Percentiles rank a stretch among this genome's conserved stretches.
Evolutionary conservation across 1,140 invertebrate genomes (phyloP).

Genomic region (Drosophila sulfurigaster): DNA sequence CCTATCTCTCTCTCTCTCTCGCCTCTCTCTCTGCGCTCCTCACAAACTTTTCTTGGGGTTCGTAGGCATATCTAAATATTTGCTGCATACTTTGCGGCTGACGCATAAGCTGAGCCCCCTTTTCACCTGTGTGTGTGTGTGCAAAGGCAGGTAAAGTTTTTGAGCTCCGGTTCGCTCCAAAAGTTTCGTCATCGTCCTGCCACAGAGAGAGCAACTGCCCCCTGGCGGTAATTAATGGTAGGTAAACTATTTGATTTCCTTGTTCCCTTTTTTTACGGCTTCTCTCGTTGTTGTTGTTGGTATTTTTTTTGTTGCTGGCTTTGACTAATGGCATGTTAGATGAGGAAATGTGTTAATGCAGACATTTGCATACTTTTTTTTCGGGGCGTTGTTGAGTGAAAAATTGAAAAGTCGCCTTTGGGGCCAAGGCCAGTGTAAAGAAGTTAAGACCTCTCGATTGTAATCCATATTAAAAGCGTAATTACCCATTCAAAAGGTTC

Average conservation of each 20-base stretch:
- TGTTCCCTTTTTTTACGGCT: conserved; percentile 51
- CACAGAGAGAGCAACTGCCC: conserved; percentile 47
- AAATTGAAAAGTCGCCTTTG: conserved; percentile 50
- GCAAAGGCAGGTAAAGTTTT: conserved; percentile 55
- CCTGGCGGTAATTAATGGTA: conserved; percentile 67
- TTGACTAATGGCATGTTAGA: conserved; percentile 66
- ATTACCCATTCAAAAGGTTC: conserved; percentile 17
- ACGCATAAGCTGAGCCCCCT: conserved; percentile 45
- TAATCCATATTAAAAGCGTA: conserved; percentile 29
- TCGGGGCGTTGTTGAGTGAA: conserved; percentile 15
- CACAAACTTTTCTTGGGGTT: conserved; percentile 31
- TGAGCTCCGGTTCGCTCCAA: conserved; percentile 31
- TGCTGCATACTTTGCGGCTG: conserved; percentile 69
- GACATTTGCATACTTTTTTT: conserved; percentile 62
- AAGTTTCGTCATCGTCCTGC: conserved; percentile 30
- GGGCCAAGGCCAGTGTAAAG: conserved; percentile 15
- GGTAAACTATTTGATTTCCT: conserved; percentile 70
- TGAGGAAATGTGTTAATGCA: conserved; percentile 67
- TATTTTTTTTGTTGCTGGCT: conserved; percentile 29
- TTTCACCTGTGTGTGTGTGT: conserved; percentile 33
- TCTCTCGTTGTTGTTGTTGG: conserved; percentile 12
- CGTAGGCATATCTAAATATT: conserved; percentile 68
- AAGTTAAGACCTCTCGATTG: conserved; percentile 13
- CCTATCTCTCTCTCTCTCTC: background rate
- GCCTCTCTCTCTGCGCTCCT: conserved; percentile 21